phyloP scores from a whole-genome alignment of 2,888 invertebrate genomes.

The Lydus trimaculatus region DNA sequence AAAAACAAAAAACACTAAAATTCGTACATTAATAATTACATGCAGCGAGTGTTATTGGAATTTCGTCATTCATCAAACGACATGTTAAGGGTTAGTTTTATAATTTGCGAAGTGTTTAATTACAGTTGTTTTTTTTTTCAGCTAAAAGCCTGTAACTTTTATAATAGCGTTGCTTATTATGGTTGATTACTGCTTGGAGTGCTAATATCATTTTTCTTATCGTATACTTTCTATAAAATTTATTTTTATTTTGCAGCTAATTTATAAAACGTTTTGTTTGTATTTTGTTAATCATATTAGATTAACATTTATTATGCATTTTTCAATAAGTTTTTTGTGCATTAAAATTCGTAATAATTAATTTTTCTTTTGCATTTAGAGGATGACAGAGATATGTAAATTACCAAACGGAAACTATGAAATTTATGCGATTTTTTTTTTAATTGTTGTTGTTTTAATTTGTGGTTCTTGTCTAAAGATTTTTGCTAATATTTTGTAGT shows the following conservation, averaged over 20 bases:
- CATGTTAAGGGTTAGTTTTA: conserved; percentile 59
- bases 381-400: background rate
- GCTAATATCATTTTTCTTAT: conserved; percentile 56
- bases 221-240: conserved; percentile 30
- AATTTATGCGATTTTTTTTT: too few relatives aligned
- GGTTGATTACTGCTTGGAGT: conserved; percentile 60
- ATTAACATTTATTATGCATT: conserved; percentile 18
- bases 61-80: conserved; percentile 57
- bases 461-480: background rate
- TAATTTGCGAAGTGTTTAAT: conserved; percentile 35
- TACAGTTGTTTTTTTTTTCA: conserved; percentile 37
- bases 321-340: background rate
- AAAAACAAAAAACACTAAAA: background rate
- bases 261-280: conserved; percentile 17
- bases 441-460: background rate
- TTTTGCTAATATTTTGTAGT: background rate
- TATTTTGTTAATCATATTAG: conserved; percentile 10
- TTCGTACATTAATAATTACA: conserved; percentile 47
- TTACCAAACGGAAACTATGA: background rate
- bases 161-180: conserved; percentile 37
- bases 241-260: conserved; percentile 41
- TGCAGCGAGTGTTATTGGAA: conserved; percentile 60
- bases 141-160: conserved; percentile 36
- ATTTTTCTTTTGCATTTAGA: conserved; percentile 15
- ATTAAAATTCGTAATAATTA: conserved; percentile 12